Conservation (phyloP, 2,113 vertebrate species). For the Oncorhynchus nerka region DNA sequence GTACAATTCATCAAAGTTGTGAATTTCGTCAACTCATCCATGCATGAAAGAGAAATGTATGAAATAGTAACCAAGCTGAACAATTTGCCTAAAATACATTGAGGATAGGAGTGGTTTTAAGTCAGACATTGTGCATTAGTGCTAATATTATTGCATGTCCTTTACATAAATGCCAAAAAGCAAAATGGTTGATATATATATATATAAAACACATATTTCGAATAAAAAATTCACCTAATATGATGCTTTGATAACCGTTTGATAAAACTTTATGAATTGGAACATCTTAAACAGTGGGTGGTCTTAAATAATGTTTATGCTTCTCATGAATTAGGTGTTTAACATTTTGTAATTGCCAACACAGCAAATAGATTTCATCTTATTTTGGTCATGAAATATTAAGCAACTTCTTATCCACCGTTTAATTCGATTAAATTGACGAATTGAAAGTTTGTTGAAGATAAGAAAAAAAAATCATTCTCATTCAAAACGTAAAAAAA, state of each 20-base stretch:
- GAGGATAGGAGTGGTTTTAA: neutral
- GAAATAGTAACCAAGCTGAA: neutral
- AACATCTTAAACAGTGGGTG: too few relatives aligned
- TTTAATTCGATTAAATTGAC: conserved; percentile 75
- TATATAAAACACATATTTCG: neutral
- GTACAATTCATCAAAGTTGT: neutral
- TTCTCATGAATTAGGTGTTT: neutral
- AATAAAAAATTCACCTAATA: too few relatives aligned
- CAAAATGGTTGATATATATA: neutral
- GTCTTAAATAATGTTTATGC: too few relatives aligned
- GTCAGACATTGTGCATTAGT: neutral
- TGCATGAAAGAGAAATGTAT: neutral
- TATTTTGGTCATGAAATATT: conserved; percentile 75
- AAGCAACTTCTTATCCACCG: conserved; percentile 55
- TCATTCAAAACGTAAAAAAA: conserved; percentile 40
- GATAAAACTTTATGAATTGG: too few relatives aligned
- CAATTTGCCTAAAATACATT: neutral
- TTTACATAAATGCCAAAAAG: neutral
- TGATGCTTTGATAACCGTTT: too few relatives aligned
- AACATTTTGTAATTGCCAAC: conserved; percentile 31
- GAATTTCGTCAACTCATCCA: neutral
- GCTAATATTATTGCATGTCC: neutral
- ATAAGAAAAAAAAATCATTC: conserved; percentile 51
- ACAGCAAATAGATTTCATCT: conserved; percentile 20
- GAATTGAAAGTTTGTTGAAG: conserved; percentile 66